phyloP scores from a whole-genome alignment of 2,797 vertebrate species.

The Gallirallus australis region DNA sequence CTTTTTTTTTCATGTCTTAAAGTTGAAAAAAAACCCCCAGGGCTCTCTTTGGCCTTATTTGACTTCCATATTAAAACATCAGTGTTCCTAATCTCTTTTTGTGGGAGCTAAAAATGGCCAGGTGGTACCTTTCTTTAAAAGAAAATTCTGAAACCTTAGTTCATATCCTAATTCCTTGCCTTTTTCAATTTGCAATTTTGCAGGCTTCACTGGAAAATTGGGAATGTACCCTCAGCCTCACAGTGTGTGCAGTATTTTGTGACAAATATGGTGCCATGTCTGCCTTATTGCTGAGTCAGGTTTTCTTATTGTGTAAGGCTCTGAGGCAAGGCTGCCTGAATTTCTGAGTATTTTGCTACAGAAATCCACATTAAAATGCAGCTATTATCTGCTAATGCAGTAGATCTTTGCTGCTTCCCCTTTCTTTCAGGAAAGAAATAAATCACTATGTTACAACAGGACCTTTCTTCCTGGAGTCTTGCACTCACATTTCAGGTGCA shows the following conservation, averaged over 20 bases:
- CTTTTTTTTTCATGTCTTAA: constrained; percentile 13
- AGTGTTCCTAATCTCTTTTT: neutral
- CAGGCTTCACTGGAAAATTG: neutral
- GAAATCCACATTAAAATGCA: neutral
- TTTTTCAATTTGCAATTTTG: neutral
- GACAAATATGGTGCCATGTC: neutral
- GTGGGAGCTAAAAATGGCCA: neutral
- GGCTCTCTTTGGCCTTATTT: constrained; percentile 23
- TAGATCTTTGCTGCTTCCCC: neutral
- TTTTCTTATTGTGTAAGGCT: neutral
- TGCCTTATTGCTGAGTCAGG: neutral
- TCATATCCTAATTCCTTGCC: neutral
- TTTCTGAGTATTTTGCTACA: neutral
- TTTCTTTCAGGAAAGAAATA: neutral
- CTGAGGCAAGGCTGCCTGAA: neutral
- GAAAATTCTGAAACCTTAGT: neutral
- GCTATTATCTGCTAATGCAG: neutral
- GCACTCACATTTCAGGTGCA: neutral
- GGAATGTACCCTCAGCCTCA: neutral
- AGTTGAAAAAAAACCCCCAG: neutral
- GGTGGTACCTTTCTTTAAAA: neutral
- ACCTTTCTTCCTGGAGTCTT: neutral
- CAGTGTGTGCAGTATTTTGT: neutral
- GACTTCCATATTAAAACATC: neutral
- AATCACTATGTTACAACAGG: neutral